A percentile compares a stretch with the other conserved stretches of the same genome.
These are phyloP conservation scores for Ectropis crepuscularia DNA, from an alignment of 2,888 invertebrate species.

Conservation along the genomic window DNA sequence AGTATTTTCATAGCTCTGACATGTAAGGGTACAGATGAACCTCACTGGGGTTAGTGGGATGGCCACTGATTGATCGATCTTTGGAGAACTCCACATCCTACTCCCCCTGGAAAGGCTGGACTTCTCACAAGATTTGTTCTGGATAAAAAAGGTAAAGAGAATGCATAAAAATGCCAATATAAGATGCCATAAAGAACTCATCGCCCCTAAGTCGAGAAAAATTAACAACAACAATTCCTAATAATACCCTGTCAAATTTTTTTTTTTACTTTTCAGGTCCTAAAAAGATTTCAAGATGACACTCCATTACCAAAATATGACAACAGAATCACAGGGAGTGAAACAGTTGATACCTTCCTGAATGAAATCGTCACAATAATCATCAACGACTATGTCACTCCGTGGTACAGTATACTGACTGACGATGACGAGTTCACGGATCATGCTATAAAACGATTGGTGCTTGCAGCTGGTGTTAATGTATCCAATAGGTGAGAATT, in stretches of 20 bases:
- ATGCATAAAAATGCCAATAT: no score
- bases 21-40: no score
- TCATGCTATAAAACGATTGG: slow-evolving; percentile 87
- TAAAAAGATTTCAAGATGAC: slow-evolving; percentile 66
- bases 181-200: no score
- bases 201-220: no score
- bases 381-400: slow-evolving; percentile 92
- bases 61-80: no score
- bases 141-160: no score
- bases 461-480: slow-evolving; percentile 86
- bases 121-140: no score
- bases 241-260: not conserved
- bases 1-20: no score
- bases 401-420: slow-evolving; percentile 88
- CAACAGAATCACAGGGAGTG: slow-evolving; percentile 91
- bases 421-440: slow-evolving; percentile 90
- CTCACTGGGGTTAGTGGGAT: no score
- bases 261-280: slow-evolving; percentile 56
- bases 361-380: slow-evolving; percentile 93
- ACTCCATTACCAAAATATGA: slow-evolving; percentile 68
- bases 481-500: slow-evolving; percentile 87
- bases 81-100: no score
- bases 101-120: no score
- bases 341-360: slow-evolving; percentile 93
- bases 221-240: not conserved